A percentile compares a stretch with the other conserved stretches of the same genome.
These are phyloP conservation scores for Sphinx pinastri DNA, from an alignment of 2,888 invertebrate genomes.

Conservation along the genomic window DNA sequence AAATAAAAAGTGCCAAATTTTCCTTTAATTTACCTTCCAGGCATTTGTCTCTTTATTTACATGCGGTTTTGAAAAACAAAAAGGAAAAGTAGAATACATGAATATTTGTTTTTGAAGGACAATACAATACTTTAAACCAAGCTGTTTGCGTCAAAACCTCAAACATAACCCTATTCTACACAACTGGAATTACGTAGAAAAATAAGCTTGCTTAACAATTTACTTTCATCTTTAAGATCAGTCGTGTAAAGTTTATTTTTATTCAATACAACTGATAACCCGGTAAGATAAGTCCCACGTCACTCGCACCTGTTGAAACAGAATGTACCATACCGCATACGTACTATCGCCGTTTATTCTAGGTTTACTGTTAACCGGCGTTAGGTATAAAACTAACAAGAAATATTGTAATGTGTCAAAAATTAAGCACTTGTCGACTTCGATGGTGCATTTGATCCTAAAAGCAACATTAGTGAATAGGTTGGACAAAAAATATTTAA, in stretches of 20 bases:
- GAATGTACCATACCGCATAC: not conserved
- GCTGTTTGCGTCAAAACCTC: constrained; percentile 1
- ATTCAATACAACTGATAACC: not conserved
- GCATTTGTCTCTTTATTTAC: not conserved
- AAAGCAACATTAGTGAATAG: too few relatives aligned
- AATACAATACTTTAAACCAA: not conserved
- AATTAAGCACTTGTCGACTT: too few relatives aligned
- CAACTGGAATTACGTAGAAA: not conserved
- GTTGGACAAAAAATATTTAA: too few relatives aligned
- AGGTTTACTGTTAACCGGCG: not conserved
- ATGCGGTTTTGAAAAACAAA: not conserved
- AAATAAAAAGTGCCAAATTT: not conserved
- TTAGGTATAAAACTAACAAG: too few relatives aligned
- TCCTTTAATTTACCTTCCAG: not conserved
- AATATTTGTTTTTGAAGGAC: not conserved
- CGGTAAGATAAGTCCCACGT: constrained; percentile 24
- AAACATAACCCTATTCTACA: constrained; percentile 2
- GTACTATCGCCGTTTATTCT: not conserved
- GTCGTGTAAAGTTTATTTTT: not conserved
- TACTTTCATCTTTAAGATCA: not conserved
- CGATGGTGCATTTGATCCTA: too few relatives aligned
- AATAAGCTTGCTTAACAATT: not conserved
- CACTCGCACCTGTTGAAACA: constrained; percentile 23
- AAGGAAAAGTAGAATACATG: not conserved
- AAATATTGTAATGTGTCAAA: too few relatives aligned